Evolutionary conservation across 2,113 vertebrate species (phyloP).

Genomic region (Hypocryptadius cinnamomeus): DNA sequence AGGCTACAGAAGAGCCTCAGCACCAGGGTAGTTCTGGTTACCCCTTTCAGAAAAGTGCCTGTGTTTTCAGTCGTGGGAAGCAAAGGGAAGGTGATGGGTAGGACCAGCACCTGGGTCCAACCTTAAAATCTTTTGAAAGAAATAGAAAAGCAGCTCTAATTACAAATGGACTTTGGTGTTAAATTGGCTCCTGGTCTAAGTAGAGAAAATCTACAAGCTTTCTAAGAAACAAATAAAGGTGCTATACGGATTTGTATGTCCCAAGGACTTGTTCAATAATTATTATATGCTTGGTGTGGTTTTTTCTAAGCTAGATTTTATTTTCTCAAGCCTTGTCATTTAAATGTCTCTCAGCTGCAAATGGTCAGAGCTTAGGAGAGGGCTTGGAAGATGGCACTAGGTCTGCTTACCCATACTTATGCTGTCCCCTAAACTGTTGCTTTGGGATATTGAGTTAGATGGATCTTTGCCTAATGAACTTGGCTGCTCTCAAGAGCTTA

Average conservation of each 20-base stretch:
- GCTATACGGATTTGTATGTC: background rate
- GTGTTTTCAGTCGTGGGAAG: background rate
- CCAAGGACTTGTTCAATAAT: background rate
- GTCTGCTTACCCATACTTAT: background rate
- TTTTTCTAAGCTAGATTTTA: background rate
- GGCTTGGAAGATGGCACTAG: background rate
- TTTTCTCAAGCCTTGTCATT: background rate
- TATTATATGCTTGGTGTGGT: accelerated
- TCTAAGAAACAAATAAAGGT: background rate
- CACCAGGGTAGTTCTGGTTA: background rate
- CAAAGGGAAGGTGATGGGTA: background rate
- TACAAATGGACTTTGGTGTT: background rate
- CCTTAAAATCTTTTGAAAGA: background rate
- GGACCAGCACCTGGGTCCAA: background rate
- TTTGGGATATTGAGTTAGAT: background rate
- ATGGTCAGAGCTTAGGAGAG: background rate
- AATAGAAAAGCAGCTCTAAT: background rate
- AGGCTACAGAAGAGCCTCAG: background rate
- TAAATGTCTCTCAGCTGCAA: background rate
- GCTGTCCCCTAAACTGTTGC: background rate
- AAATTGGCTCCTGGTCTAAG: background rate
- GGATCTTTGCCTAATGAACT: background rate
- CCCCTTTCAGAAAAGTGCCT: background rate
- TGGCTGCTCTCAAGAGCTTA: background rate
- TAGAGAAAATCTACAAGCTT: background rate